Evolutionary conservation across 2,113 vertebrate genomes (phyloP).

Genomic region (Melanerpes formicivorus): DNA sequence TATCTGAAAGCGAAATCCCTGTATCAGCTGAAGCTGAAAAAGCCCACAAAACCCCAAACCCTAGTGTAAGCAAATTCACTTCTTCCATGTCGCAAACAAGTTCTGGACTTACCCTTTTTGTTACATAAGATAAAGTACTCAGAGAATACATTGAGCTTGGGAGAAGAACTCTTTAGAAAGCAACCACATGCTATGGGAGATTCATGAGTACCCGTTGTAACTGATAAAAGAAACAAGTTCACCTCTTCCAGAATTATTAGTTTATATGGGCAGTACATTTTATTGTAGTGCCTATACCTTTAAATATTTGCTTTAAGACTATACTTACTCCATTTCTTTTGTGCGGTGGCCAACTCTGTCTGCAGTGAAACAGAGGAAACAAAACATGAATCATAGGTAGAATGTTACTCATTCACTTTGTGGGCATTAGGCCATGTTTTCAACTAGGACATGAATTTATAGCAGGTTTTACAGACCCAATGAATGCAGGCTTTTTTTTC

Average conservation of each 20-base stretch:
- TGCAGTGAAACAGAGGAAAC: slow-evolving; percentile 56
- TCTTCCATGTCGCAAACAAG: neutral
- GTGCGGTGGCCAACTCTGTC: slow-evolving; percentile 67
- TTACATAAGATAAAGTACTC: neutral
- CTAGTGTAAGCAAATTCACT: neutral
- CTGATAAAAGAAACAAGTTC: neutral
- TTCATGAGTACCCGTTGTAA: neutral
- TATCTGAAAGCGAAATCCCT: neutral
- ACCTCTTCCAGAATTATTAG: neutral
- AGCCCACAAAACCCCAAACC: neutral
- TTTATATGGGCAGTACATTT: neutral
- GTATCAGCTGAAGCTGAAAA: neutral
- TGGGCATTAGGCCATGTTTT: neutral
- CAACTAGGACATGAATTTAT: neutral
- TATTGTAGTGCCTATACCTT: neutral
- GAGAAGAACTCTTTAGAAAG: neutral
- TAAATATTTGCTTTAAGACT: neutral
- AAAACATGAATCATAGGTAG: neutral
- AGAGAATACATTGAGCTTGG: neutral
- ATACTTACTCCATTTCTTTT: slow-evolving; percentile 76
- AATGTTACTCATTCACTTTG: neutral
- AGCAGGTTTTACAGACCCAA: neutral
- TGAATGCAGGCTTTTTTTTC: neutral
- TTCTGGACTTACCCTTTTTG: neutral
- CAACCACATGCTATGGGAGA: neutral